Base-by-base conservation (phyloP, 2,888 invertebrate species). In the Caenorhabditis imperialis region DNA sequence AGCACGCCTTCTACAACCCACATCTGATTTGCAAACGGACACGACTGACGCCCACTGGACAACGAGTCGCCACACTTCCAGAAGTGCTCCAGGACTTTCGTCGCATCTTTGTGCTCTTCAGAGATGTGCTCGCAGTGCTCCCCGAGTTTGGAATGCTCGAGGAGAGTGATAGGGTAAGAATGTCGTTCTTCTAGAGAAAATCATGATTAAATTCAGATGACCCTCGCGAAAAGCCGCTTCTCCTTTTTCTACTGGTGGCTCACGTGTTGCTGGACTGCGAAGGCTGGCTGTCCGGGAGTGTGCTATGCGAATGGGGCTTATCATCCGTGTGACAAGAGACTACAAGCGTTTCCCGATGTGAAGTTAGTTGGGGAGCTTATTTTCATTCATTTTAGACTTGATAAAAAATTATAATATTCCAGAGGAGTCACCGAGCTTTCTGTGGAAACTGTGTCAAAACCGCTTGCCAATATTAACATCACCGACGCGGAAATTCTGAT, bases 191-290 rank as follows among this genome's bases (percentile, higher is more conserved):
- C 16, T 40, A 10, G 30, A 30, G 10, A 30, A 30, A 30, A 53
- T 27, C 0, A 12, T 3, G 3, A 10, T 51, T 23, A 1, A 20
- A 12, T 70, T 61, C 58, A 79, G 81, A 70, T 82, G 57, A 20
- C 58, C 7, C 8, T 84, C n/a, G 84, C 83, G 1, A 85, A 85
- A 42, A 62, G 61, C 44, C 79, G 85, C 10, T 85, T 85, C 57
- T 72, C 83, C 12, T 69, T 80, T 14, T 85, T 83, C 69, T 84
- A 85, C 63, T 85, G 85, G 84, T 83, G 83, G 83, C 44, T 79
- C 48, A 69, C 77, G 6, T 76, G 77, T 14, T 74, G 78, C 35
- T 85, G 85, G 85, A 65, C 78, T 3, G 75, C 74, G 3, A 62
- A 71, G 16, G 37, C 61, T 12, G 60, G 60, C 8, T 74, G 75